These are phyloP conservation scores for Dendrophyllia cribrosa DNA, from an alignment of 64 coral and sea anemone species.

Conservation along the genomic window DNA sequence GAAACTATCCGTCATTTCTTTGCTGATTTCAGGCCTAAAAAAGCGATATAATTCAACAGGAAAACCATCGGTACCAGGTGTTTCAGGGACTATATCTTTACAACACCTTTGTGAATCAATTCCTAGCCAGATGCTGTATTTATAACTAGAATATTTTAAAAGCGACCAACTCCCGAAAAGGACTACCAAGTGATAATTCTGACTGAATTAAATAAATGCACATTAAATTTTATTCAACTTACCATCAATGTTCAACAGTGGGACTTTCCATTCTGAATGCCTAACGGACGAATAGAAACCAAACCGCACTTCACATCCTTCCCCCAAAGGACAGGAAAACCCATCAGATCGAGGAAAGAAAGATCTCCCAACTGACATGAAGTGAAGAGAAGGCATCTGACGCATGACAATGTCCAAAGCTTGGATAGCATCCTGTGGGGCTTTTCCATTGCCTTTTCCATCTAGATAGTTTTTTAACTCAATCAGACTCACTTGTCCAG, in stretches of 20 bases:
- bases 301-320: slow-evolving; percentile 63
- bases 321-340: slow-evolving; percentile 17
- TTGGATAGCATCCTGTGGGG: slow-evolving; percentile 65
- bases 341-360: slow-evolving; percentile 48
- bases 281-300: slow-evolving; percentile 64
- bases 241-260: slow-evolving; percentile 78
- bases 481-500: slow-evolving; percentile 34
- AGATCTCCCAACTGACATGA: slow-evolving; percentile 52
- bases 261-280: slow-evolving; percentile 63
- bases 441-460: slow-evolving; percentile 41
- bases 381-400: slow-evolving; percentile 20
- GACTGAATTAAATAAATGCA: too few relatives aligned
- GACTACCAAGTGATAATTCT: too few relatives aligned
- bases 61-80: too few relatives aligned
- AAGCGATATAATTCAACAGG: too few relatives aligned
- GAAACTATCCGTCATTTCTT: too few relatives aligned
- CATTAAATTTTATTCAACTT: too few relatives aligned
- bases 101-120: too few relatives aligned
- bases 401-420: slow-evolving; percentile 55
- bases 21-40: too few relatives aligned
- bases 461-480: slow-evolving; percentile 31
- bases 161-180: too few relatives aligned
- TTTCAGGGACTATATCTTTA: too few relatives aligned
- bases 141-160: too few relatives aligned
- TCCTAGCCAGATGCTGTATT: too few relatives aligned